These are phyloP conservation scores for Styela plicata DNA, from an alignment of 23 tunicate species.

Conservation along the genomic window DNA sequence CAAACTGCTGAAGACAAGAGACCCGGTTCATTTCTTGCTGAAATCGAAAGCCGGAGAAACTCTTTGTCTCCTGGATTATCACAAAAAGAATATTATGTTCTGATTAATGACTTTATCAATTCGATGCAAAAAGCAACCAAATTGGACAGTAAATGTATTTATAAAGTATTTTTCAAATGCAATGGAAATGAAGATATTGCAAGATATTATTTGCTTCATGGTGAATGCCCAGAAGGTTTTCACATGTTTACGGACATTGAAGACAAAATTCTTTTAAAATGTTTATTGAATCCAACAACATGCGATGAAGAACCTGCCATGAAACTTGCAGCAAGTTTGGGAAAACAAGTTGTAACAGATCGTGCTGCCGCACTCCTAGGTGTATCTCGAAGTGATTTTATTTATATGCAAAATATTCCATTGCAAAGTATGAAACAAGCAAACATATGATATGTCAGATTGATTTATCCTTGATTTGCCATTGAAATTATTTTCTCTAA, in stretches of 20 bases:
- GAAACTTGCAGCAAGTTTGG: background rate
- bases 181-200: slow-evolving; percentile 23
- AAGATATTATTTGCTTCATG: slow-evolving; percentile 6
- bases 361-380: slow-evolving; percentile 26
- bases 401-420: slow-evolving; percentile 26
- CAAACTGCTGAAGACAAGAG: background rate
- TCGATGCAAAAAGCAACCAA: background rate
- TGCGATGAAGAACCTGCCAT: slow-evolving; percentile 22
- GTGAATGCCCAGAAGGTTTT: slow-evolving; percentile 20
- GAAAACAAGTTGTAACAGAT: background rate
- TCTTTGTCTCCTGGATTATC: slow-evolving; percentile 25
- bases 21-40: slow-evolving; percentile 11
- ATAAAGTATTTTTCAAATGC: slow-evolving; percentile 22
- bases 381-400: slow-evolving; percentile 12
- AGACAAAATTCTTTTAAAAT: slow-evolving; percentile 1
- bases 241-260: slow-evolving; percentile 1
- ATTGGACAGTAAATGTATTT: slow-evolving; percentile 3
- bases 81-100: slow-evolving; percentile 12
- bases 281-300: slow-evolving; percentile 7
- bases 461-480: no score
- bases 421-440: no score
- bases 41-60: slow-evolving; percentile 14
- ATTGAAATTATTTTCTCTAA: no score
- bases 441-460: no score
- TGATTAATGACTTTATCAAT: slow-evolving; percentile 22